phyloP scores from a whole-genome alignment of 2,797 vertebrate genomes.

The Ceyx erithaca region DNA sequence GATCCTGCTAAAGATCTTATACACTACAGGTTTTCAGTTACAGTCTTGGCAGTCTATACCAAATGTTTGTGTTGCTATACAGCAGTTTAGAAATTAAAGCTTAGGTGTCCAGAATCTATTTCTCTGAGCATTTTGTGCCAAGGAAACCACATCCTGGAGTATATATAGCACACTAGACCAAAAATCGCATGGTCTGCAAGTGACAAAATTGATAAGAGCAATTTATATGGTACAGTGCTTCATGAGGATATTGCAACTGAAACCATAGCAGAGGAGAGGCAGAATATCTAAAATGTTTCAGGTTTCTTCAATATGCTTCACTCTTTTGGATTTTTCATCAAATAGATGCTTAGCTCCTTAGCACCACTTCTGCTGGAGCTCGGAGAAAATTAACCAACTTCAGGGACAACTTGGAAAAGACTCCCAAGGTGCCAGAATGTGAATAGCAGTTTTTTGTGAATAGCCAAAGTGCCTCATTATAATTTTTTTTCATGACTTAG shows the following conservation, averaged over 20 bases:
- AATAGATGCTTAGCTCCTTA: background rate
- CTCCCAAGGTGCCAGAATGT: background rate
- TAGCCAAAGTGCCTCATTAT: background rate
- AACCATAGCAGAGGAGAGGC: background rate
- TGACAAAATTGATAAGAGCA: background rate
- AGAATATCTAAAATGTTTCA: background rate
- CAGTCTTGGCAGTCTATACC: background rate
- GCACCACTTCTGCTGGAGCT: background rate
- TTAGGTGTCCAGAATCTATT: background rate
- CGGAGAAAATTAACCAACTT: background rate
- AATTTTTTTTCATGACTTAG: background rate
- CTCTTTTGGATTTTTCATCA: background rate
- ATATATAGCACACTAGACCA: background rate
- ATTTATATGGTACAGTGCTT: background rate
- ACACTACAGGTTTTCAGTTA: background rate
- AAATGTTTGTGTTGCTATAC: background rate
- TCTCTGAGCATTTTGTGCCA: background rate
- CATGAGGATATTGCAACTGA: background rate
- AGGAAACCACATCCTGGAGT: background rate
- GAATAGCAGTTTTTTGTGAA: background rate
- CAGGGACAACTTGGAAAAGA: background rate
- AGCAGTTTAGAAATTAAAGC: background rate
- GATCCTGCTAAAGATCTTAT: background rate
- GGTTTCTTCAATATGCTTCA: background rate
- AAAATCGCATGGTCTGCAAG: background rate